A percentile compares a stretch with the other conserved stretches of the same genome.
These are phyloP conservation scores for Neodiprion virginianus DNA, from an alignment of 1,140 invertebrate species.

Conservation along the genomic window DNA sequence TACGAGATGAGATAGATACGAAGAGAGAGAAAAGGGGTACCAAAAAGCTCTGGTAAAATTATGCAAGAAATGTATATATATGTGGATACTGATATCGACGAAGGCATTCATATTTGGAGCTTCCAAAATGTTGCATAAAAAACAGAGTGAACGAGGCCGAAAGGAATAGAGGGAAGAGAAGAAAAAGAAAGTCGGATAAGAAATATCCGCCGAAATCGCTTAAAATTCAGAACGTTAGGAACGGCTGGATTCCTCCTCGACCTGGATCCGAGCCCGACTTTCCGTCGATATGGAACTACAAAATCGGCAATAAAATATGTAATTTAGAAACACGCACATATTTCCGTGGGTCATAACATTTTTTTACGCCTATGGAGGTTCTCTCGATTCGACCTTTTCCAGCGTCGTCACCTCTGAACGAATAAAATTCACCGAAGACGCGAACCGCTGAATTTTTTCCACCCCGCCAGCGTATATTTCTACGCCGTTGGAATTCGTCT, in stretches of 20 bases:
- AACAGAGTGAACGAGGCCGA: neutral
- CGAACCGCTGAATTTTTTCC: neutral
- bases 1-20: neutral
- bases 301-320: constrained; percentile 25
- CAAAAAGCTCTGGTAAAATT: neutral
- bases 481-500: neutral
- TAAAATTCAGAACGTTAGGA: constrained; percentile 27
- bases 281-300: constrained; percentile 20
- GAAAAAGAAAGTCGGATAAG: neutral
- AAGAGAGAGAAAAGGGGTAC: too few relatives aligned
- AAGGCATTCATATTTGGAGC: neutral
- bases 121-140: neutral
- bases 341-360: constrained; percentile 13
- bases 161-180: neutral
- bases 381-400: neutral
- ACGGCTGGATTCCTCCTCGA: neutral
- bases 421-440: neutral
- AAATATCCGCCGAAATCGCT: neutral
- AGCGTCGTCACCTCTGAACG: neutral
- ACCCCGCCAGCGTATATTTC: neutral
- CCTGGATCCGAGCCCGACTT: neutral
- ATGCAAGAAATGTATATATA: neutral
- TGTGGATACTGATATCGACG: neutral
- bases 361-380: constrained; percentile 4
- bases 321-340: constrained; percentile 30